Evolutionary conservation across 2,888 invertebrate species (phyloP).

Genomic region (Agrilus mali): DNA sequence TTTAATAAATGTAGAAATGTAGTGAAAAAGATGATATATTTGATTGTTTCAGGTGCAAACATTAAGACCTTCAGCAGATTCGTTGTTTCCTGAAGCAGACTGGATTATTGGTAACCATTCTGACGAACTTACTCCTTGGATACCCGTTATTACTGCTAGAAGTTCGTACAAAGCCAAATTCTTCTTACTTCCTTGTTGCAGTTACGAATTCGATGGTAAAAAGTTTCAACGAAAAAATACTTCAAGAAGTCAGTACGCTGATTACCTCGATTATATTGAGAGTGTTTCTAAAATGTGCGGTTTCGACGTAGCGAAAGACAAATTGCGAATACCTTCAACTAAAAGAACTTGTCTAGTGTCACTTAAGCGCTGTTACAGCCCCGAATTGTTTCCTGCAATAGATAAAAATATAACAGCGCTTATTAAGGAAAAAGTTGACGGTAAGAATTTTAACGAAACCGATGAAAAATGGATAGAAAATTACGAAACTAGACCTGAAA

Average conservation of each 20-base stretch:
- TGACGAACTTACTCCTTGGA: constrained; percentile 98
- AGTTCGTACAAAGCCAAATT: constrained; percentile 65
- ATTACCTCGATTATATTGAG: constrained; percentile 56
- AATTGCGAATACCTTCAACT: constrained; percentile 91
- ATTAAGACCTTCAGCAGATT: constrained; percentile 54
- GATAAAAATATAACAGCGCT: constrained; percentile 26
- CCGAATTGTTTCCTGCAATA: constrained; percentile 32
- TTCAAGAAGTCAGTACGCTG: constrained; percentile 62
- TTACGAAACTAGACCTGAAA: constrained; percentile 52
- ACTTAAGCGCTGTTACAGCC: constrained; percentile 34
- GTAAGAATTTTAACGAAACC: constrained; percentile 13
- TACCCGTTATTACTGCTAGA: constrained; percentile 79
- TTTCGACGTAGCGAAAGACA: constrained; percentile 62
- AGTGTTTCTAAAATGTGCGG: constrained; percentile 54
- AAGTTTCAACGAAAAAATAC: constrained; percentile 68
- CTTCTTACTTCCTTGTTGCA: constrained; percentile 91
- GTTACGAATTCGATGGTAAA: constrained; percentile 75
- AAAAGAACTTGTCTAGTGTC: constrained; percentile 76
- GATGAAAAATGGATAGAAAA: constrained; percentile 33
- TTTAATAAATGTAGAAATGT: too few species aligned
- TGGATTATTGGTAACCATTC: constrained; percentile 99
- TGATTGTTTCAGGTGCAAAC: constrained; percentile 43
- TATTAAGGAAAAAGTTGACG: constrained; percentile 26
- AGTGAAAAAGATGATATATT: too few species aligned
- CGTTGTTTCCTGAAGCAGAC: constrained; percentile 58